Conservation (phyloP, 2,113 vertebrate species). For the Seriola rivoliana region DNA sequence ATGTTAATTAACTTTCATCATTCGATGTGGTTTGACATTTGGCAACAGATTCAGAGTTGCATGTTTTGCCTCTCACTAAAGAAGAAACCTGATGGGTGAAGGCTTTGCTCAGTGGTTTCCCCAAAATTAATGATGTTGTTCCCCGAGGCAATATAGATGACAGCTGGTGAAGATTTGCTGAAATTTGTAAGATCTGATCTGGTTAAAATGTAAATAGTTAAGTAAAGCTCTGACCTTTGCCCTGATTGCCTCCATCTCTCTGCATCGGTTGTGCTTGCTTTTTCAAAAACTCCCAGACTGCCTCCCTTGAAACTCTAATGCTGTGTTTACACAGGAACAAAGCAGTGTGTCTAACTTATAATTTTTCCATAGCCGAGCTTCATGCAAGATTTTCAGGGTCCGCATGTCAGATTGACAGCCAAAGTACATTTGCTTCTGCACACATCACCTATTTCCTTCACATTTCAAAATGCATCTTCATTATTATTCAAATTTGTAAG, state of each 20-base stretch:
- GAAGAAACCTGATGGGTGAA: conserved; percentile 16
- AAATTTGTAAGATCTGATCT: conserved; percentile 16
- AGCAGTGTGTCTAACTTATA: neutral
- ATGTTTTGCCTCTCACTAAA: conserved; percentile 18
- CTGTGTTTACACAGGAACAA: conserved; percentile 1
- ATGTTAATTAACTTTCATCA: conserved; percentile 31
- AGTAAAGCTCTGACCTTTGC: conserved; percentile 4
- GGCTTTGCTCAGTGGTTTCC: conserved; percentile 10
- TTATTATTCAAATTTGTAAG: neutral
- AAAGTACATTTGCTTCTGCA: neutral
- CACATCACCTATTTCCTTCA: neutral
- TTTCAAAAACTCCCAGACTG: neutral
- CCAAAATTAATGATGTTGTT: conserved; percentile 43
- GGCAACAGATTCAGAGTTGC: conserved; percentile 17
- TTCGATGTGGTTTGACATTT: conserved; percentile 40
- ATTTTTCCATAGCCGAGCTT: neutral
- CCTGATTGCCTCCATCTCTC: conserved; percentile 1
- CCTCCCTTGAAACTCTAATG: neutral
- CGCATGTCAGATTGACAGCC: neutral
- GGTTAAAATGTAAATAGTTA: conserved; percentile 8
- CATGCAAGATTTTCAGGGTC: neutral
- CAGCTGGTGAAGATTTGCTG: conserved; percentile 11
- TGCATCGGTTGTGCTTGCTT: neutral
- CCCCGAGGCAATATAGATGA: conserved; percentile 32
- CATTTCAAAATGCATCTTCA: neutral